Base-by-base conservation (phyloP, 2,888 invertebrate genomes). In the Eretmocerus hayati region DNA sequence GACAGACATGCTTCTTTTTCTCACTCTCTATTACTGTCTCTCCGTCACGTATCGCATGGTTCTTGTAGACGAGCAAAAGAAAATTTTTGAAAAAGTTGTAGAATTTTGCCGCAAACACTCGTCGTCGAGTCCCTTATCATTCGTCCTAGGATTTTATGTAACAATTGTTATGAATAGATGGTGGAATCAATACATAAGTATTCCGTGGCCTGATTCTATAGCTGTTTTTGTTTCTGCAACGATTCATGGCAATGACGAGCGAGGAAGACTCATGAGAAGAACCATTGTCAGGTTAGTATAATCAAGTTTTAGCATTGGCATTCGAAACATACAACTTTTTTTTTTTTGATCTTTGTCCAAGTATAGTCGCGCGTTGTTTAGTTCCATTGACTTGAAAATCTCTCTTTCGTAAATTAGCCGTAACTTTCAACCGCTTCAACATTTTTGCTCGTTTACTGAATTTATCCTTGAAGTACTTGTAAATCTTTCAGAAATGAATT, bases 61-160 rank as follows among this genome's bases (percentile, higher is more conserved):
- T 19, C 74, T 93, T 56, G 75, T 82, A 64, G 77, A 76, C 2
- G 65, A 76, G 1, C 83, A 87, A 51, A 87, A 85, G 75, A 75
- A 90, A 68, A 69, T 80, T 51, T 94, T 93, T 70, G 91, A 90
- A 72, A 80, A 81, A 53, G 76, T 93, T 44, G 87, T 86, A 4
- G 79, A 81, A 56, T 92, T 93, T 72, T 94, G 93, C 74, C 83
- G 85, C 64, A 83, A 82, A 58, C 90, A 89, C 73, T 87, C 85
- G 59, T 86, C 85, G 73, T 80, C 91, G 59, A 93, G 94, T 61
- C 94, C 94, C 13, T 72, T 94, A 56, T 91, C 93, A 5, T 94
- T 94, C 72, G 91, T 94, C 51, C 78, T 94, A 59, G 93, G 94
- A 59, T 94, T 94, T 76, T 94, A 93, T 74, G 92, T 94, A 44